phyloP scores from a whole-genome alignment of 2,888 invertebrate species.

The Diachrysia chrysitis region DNA sequence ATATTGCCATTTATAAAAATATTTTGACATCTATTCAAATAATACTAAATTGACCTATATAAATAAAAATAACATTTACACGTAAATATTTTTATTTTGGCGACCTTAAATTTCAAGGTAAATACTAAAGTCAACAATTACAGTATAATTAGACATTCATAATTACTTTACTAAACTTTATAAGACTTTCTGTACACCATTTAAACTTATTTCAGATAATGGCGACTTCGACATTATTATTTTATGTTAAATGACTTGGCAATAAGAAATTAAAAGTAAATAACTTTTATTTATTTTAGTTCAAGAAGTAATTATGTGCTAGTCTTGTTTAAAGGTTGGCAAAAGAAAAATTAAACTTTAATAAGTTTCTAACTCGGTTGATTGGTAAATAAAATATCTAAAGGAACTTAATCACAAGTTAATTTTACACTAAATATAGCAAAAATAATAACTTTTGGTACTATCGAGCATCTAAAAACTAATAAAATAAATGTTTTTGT shows the following conservation, averaged over 20 bases:
- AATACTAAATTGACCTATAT: too few species aligned
- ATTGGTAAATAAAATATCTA: not conserved
- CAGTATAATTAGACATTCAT: constrained; percentile 34
- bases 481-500: too few species aligned
- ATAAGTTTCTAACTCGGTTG: not conserved
- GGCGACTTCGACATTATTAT: not conserved
- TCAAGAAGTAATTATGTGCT: not conserved
- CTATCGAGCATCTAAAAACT: too few species aligned
- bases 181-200: constrained; percentile 6
- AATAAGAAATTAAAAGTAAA: not conserved
- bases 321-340: not conserved
- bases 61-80: too few species aligned
- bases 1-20: too few species aligned
- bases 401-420: not conserved
- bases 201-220: constrained; percentile 17
- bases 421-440: not conserved
- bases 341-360: not conserved
- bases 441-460: not conserved
- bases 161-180: constrained; percentile 38
- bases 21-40: too few species aligned
- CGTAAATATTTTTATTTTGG: too few species aligned
- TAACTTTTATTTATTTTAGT: constrained; percentile 6
- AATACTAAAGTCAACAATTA: constrained; percentile 33
- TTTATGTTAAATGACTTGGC: constrained; percentile 3
- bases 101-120: constrained; percentile 25